These are phyloP conservation scores for Marasmarcha lunaedactyla DNA, from an alignment of 2,888 invertebrate genomes.

Conservation along the genomic window DNA sequence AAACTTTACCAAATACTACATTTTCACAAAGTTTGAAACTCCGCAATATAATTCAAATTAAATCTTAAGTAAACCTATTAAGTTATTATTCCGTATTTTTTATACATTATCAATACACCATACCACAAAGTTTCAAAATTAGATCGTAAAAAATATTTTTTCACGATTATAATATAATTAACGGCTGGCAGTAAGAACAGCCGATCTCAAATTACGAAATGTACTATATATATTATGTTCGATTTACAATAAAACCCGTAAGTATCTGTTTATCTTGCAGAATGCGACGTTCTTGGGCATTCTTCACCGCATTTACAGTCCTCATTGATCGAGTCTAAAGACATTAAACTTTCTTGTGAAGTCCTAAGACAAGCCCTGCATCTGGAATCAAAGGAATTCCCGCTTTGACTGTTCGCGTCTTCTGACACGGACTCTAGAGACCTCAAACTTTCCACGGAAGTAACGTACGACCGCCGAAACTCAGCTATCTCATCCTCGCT, in stretches of 20 bases:
- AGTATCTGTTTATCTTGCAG: background rate
- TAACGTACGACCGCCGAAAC: slow-evolving; percentile 47
- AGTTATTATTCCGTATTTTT: too few species aligned
- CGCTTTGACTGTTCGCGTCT: slow-evolving; percentile 54
- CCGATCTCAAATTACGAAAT: too few species aligned
- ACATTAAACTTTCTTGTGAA: slow-evolving; percentile 60
- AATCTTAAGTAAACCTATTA: background rate
- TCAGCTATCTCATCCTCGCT: slow-evolving; percentile 59
- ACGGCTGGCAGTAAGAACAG: too few species aligned
- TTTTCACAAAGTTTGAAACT: slow-evolving; percentile 2
- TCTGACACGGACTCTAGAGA: slow-evolving; percentile 61
- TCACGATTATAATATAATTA: too few species aligned
- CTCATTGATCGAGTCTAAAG: slow-evolving; percentile 55
- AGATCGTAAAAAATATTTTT: too few species aligned
- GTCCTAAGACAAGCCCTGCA: slow-evolving; percentile 47
- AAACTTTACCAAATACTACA: slow-evolving; percentile 3
- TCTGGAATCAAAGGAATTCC: slow-evolving; percentile 49
- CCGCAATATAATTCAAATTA: background rate
- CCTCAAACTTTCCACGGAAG: slow-evolving; percentile 51
- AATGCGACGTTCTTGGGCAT: slow-evolving; percentile 13
- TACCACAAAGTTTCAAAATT: too few species aligned
- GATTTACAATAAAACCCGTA: background rate
- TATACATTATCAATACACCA: too few species aligned
- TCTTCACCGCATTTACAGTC: slow-evolving; percentile 46
- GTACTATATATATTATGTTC: too few species aligned